Percentiles rank a stretch among this genome's conserved stretches.
Evolutionary conservation across 2,113 vertebrate species (phyloP).

Genomic region (Fulmarus glacialis): DNA sequence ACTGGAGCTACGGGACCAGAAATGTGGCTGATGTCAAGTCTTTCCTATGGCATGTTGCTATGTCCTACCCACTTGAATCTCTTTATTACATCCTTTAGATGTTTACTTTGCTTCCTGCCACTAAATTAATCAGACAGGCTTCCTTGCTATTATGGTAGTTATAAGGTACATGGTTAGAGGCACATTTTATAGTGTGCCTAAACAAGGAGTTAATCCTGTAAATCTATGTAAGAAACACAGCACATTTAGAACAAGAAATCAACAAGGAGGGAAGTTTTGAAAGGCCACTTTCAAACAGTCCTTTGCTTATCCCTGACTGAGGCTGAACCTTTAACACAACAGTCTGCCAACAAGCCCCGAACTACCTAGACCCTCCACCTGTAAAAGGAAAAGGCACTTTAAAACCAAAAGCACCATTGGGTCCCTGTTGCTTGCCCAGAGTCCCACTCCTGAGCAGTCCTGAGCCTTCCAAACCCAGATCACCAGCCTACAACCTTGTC

Average conservation of each 20-base stretch:
- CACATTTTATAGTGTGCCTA: background rate
- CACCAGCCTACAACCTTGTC: background rate
- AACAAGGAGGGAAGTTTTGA: background rate
- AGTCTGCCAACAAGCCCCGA: background rate
- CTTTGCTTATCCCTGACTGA: background rate
- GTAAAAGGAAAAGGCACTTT: background rate
- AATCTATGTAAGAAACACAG: background rate
- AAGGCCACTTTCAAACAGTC: background rate
- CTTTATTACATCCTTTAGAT: conserved; percentile 30
- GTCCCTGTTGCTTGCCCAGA: background rate
- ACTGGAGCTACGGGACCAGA: background rate
- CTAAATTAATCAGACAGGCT: background rate
- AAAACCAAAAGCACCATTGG: background rate
- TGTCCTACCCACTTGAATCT: conserved; percentile 16
- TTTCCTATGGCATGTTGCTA: background rate
- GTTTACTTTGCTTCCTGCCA: conserved; percentile 54
- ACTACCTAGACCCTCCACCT: background rate
- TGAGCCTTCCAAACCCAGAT: background rate
- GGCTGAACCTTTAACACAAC: background rate
- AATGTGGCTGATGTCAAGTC: background rate
- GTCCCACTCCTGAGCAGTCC: background rate
- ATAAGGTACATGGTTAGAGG: background rate
- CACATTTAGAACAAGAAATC: background rate
- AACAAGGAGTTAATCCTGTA: conserved; percentile 1
- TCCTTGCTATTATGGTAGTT: conserved; percentile 45